Evolutionary conservation across 2,113 vertebrate species (phyloP), one percentile per base, ranked within the genome.

Genomic region (Rhinopithecus roxellana): DNA sequence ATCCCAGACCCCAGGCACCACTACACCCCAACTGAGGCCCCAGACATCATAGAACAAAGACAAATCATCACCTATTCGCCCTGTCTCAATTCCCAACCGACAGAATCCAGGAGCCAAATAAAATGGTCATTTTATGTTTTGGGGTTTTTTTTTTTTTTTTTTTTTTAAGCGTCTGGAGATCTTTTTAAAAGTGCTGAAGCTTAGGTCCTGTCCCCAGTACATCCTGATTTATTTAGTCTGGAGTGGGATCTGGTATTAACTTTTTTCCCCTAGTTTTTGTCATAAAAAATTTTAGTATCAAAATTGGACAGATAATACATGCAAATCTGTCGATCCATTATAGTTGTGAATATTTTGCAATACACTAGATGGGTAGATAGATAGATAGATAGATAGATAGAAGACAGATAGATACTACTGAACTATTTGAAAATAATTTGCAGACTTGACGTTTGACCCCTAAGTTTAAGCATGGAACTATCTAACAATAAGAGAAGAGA

Each of bases 161-260:
- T 52, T 18, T 18, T 52, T 17, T 17, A 55, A 55, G 57, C 45
- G 35, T 82, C 81, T 82, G 27, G 80, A 45, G 38, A 57, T 2
- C 72, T 48, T 95, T 94, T 94, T 7, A 13, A 52, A 81, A 94
- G 38, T 75, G 35, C 8, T n/a, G 0, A 64, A 64, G 38, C 25
- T 85, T 92, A 43, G 27, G 7, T 80, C 55, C 12, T 89, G 13
- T 89, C 61, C 78, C 38, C 40, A 89, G 80, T 30, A 93, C 20
- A 93, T 52, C 22, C 93, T 74, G 45, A 93, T 72, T 79, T 57
- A 90, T 90, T 96, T 90, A 87, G 77, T 80, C 64, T 67, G 9
- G 52, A 74, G 18, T 67, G 74, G 40, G 35, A 74, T 52, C 43
- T 84, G 69, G 14, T 77, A 69, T 70, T 80, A 77, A 86, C 30